Evolutionary conservation across 2,797 vertebrate genomes (phyloP).

Genomic region (Kryptopterus vitreolus): DNA sequence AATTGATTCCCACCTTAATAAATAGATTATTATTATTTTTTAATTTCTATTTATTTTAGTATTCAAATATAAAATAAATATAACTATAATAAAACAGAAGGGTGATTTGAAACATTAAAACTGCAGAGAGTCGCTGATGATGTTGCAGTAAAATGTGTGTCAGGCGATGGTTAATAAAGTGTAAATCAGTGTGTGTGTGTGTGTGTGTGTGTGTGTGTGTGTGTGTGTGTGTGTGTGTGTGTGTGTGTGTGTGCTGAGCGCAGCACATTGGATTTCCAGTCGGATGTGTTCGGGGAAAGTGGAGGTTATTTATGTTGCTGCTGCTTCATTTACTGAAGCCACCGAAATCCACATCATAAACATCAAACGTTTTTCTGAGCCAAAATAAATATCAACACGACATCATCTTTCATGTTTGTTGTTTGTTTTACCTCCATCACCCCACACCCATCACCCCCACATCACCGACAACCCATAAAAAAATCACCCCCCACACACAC

Average conservation of each 20-base stretch:
- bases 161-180: not conserved
- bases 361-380: constrained; percentile 16
- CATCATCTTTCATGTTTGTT: not conserved
- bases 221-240: not conserved
- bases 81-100: not conserved
- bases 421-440: too few relatives aligned
- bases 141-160: not conserved
- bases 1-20: too few relatives aligned
- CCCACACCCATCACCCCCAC: too few relatives aligned
- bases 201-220: not conserved
- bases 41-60: not conserved
- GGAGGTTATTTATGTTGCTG: constrained; percentile 22
- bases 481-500: too few relatives aligned
- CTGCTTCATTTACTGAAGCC: constrained; percentile 21
- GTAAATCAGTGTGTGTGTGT: too few relatives aligned
- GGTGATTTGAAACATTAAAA: not conserved
- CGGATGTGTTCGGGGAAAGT: constrained; percentile 34
- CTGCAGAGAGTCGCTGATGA: not conserved
- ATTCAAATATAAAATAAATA: too few relatives aligned
- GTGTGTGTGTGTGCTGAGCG: not conserved
- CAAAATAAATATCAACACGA: not conserved
- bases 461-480: too few relatives aligned
- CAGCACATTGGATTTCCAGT: not conserved
- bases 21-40: not conserved
- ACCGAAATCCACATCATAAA: constrained; percentile 26